Conservation (phyloP, 2,797 vertebrate species). For the Salmo trutta region DNA sequence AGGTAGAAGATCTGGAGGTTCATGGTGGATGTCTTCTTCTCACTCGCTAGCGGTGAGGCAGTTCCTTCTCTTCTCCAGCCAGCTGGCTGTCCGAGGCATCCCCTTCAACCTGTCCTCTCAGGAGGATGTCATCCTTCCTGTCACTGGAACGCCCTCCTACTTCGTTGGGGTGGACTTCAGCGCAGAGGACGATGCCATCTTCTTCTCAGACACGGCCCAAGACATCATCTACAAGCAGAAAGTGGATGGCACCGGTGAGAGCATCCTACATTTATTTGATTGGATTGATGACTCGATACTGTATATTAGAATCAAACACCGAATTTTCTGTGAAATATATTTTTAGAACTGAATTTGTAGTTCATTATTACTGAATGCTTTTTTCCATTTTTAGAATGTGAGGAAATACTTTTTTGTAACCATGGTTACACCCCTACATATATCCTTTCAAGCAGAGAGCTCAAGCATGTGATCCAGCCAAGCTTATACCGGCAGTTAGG, state of each 20-base stretch:
- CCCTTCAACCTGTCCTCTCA: conserved; percentile 91
- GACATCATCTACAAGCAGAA: conserved; percentile 95
- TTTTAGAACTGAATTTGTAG: neutral
- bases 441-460: conserved; percentile 45
- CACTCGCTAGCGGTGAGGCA: conserved; percentile 82
- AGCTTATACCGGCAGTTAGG: conserved; percentile 59
- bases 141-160: conserved; percentile 88
- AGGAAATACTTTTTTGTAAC: neutral
- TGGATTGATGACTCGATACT: neutral
- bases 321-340: neutral
- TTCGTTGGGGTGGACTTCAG: conserved; percentile 95
- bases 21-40: conserved; percentile 15
- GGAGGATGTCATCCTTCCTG: conserved; percentile 93
- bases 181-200: conserved; percentile 86
- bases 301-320: neutral
- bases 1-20: conserved; percentile 15
- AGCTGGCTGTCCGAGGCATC: conserved; percentile 89
- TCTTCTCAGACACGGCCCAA: conserved; percentile 92
- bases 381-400: neutral
- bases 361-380: neutral
- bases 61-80: conserved; percentile 94
- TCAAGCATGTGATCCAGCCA: conserved; percentile 54
- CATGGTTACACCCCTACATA: conserved; percentile 44
- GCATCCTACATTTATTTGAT: neutral
- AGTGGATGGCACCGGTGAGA: conserved; percentile 91